Conservation (phyloP, 2,888 invertebrate genomes). For the Syrphus vitripennis region DNA sequence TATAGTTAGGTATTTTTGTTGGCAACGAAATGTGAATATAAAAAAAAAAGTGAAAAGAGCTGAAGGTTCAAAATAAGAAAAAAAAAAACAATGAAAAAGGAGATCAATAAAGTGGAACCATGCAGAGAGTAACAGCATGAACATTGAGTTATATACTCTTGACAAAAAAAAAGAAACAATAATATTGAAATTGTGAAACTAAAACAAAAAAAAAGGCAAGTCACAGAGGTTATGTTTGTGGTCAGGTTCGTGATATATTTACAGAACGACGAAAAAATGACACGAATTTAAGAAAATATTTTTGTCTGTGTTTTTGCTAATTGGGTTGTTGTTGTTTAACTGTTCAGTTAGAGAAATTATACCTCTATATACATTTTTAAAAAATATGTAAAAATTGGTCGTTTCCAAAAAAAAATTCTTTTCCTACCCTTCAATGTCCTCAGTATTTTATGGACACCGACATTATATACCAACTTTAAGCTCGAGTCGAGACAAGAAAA, state of each 20-base stretch:
- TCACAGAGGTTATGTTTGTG: background rate
- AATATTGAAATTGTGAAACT: background rate
- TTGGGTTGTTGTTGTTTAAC: background rate
- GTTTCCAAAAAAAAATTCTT: background rate
- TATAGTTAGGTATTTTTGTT: no score
- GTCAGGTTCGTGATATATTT: background rate
- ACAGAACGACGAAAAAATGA: background rate
- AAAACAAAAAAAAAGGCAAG: slow-evolving; percentile 13
- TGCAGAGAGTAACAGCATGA: slow-evolving; percentile 13
- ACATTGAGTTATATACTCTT: slow-evolving; percentile 24
- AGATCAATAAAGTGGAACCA: slow-evolving; percentile 14
- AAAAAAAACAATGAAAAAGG: slow-evolving; percentile 8
- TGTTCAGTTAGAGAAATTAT: background rate
- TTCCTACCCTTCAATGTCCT: no score
- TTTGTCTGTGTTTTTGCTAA: background rate
- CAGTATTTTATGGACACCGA: no score
- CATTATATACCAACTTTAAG: no score
- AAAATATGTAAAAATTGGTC: background rate
- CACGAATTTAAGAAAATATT: background rate
- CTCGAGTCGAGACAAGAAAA: no score
- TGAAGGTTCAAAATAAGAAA: background rate
- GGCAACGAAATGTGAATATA: slow-evolving; percentile 2
- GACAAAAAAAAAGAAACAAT: background rate
- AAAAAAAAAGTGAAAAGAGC: slow-evolving; percentile 2
- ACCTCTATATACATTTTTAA: background rate